phyloP scores from a whole-genome alignment of 2,888 invertebrate species.

The Auanema freiburgensis region DNA sequence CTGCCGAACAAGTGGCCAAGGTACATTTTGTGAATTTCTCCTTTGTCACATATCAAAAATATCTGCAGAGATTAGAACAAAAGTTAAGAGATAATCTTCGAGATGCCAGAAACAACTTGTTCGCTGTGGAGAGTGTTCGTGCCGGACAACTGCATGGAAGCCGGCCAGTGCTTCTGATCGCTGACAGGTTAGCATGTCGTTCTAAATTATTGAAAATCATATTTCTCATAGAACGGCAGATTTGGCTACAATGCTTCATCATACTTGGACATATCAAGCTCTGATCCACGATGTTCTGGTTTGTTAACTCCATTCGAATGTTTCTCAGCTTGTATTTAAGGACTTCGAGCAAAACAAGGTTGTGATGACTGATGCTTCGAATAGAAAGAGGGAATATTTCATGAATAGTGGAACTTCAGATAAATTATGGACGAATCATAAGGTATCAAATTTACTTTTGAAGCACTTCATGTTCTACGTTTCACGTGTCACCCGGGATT shows the following conservation, averaged over 20 bases:
- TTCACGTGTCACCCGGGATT: neutral
- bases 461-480: neutral
- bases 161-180: slow-evolving; percentile 45
- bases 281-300: slow-evolving; percentile 88
- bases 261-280: slow-evolving; percentile 99
- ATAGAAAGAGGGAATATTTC: slow-evolving; percentile 84
- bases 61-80: slow-evolving; percentile 80
- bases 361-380: slow-evolving; percentile 73
- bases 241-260: slow-evolving; percentile 93
- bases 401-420: slow-evolving; percentile 74
- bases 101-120: slow-evolving; percentile 93
- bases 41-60: neutral
- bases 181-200: slow-evolving; percentile 24
- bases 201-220: neutral
- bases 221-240: slow-evolving; percentile 39
- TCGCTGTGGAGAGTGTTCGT: slow-evolving; percentile 72
- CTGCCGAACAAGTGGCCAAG: slow-evolving; percentile 92
- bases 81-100: slow-evolving; percentile 93
- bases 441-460: slow-evolving; percentile 71
- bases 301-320: slow-evolving; percentile 18
- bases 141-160: slow-evolving; percentile 68
- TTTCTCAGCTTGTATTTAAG: slow-evolving; percentile 37
- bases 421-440: slow-evolving; percentile 88
- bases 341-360: slow-evolving; percentile 86
- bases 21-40: slow-evolving; percentile 15